Percentiles rank a stretch among this genome's conserved stretches.
These are phyloP conservation scores for Sarcoramphus papa DNA, from an alignment of 2,797 vertebrate species.

Conservation along the genomic window DNA sequence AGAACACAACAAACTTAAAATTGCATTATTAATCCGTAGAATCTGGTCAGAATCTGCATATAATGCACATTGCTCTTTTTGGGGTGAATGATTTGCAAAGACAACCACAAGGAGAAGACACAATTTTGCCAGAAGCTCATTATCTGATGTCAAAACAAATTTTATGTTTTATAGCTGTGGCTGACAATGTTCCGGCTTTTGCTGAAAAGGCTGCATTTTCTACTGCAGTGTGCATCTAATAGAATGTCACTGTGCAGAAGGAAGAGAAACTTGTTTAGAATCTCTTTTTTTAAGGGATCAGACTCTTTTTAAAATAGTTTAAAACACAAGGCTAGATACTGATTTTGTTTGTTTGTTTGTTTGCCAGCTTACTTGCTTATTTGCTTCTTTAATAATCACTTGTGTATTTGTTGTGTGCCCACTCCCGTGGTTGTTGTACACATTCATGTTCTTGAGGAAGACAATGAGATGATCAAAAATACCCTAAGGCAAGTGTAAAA, in stretches of 20 bases:
- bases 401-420: background rate
- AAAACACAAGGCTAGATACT: background rate
- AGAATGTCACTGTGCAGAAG: background rate
- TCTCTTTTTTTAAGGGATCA: background rate
- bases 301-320: background rate
- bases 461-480: background rate
- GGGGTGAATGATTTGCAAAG: constrained; percentile 8
- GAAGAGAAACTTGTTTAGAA: background rate
- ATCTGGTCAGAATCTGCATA: background rate
- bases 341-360: background rate
- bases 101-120: background rate
- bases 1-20: background rate
- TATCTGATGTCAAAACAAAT: constrained; percentile 37
- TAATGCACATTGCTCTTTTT: background rate
- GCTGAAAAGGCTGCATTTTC: background rate
- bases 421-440: background rate
- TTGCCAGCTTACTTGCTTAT: background rate
- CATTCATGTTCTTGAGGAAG: background rate
- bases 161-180: background rate
- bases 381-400: background rate
- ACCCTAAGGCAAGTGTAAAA: background rate
- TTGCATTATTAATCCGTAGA: background rate
- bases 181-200: background rate
- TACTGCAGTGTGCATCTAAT: background rate
- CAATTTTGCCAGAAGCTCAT: constrained; percentile 27